A percentile compares a stretch with the other conserved stretches of the same genome.
Evolutionary conservation across 2,113 vertebrate species (phyloP).

Genomic region (Phodopus roborovskii): DNA sequence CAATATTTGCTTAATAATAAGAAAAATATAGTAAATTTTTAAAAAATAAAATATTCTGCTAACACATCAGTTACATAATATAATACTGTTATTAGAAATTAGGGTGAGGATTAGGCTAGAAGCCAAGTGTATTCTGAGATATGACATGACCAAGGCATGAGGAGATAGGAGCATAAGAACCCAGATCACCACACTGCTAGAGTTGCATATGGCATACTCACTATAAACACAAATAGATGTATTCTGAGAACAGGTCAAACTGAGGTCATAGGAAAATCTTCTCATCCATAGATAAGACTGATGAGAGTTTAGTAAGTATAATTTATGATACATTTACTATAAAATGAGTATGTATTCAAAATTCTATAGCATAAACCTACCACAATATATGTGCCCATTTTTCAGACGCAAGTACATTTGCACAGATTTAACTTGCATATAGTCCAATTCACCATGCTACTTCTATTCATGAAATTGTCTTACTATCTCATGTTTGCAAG

Average conservation of each 20-base stretch:
- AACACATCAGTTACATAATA: neutral
- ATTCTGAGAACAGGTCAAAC: neutral
- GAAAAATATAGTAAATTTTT: neutral
- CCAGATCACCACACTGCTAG: neutral
- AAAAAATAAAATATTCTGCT: neutral
- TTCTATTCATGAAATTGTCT: neutral
- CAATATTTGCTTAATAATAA: neutral
- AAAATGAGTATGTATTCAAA: neutral
- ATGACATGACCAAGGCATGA: neutral
- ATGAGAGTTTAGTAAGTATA: neutral
- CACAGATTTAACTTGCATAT: neutral
- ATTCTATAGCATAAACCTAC: neutral
- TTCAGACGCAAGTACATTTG: neutral
- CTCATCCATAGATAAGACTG: neutral
- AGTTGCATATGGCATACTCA: neutral
- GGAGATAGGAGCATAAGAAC: neutral
- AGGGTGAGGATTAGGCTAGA: no score
- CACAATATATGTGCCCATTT: neutral
- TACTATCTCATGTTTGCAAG: neutral
- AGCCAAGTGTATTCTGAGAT: neutral
- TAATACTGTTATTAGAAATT: neutral
- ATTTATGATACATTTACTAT: neutral
- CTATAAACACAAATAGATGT: neutral
- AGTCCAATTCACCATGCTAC: neutral
- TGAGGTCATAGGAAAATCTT: neutral